Base-by-base conservation (phyloP, 2,888 invertebrate species). In the Drosophila lutescens region DNA sequence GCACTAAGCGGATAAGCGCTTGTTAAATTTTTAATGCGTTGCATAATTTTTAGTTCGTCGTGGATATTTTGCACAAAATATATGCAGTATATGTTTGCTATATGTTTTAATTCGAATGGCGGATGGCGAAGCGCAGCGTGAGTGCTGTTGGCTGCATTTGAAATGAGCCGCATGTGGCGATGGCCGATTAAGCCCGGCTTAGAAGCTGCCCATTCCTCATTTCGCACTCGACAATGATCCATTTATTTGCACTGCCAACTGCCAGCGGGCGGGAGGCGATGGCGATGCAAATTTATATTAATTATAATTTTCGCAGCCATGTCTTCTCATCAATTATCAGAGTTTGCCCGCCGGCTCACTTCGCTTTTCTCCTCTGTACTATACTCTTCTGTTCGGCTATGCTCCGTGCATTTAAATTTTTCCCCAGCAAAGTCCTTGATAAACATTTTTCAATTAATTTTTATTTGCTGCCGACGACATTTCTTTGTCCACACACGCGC, bases 401-500 rank as follows among this genome's bases (percentile, higher is more conserved):
- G 12, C 67, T 62, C 68, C 60, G 59, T 72, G 78, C 77, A 79
- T 81, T 81, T 74, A 82, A 81, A 85, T 63, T 63, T 68, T 61
- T 43, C 36, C 78, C 80, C 74, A 59, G 57, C 54, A 85, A 83
- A 78, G 86, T 88, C 88, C 85, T 85, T 85, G 88, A 88, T 86
- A 85, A 85, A 88, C 81, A 88, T 88, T 85, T 85, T 85, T 85
- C 88, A 85, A 85, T 85, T 85, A 85, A 85, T 86, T 85, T 85
- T 86, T 88, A 86, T 87, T 83, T 88, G 84, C 84, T 84, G 84
- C 77, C 71, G 73, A 82, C 84, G 84, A 84, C 83, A 86, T 87
- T 79, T 87, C 82, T 78, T 79, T 78, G 68, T 77, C 79, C 76
- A 44, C 50, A 61, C 36, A 53, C 23, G 41, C n/a, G 51, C 36